Evolutionary conservation across 2,113 vertebrate species (phyloP), one percentile per base, ranked within the genome.

Genomic region (Ailuropoda melanoleuca): DNA sequence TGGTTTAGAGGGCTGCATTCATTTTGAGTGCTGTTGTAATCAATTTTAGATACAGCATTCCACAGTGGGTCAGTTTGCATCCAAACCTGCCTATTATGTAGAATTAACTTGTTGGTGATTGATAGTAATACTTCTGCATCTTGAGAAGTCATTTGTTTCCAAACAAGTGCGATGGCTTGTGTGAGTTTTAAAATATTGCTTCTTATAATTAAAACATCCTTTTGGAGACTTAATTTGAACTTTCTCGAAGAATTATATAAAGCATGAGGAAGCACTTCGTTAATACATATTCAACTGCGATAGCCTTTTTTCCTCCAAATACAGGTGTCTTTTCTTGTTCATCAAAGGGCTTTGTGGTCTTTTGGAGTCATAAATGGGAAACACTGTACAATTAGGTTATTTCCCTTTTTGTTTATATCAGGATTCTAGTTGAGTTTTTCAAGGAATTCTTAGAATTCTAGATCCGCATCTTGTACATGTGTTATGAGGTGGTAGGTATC

Each of bases 71-170:
- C 98, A 98, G 98, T 98, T 98, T 98, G 98, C 98, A 98, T 99
- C 98, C 68, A 98, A 98, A 99, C 98, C 98, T 98, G 98, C 98
- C 98, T 99, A 99, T 99, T 99, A 99, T 98, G 98, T 98, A 97
- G 98, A 98, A 99, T 99, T 99, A 99, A 99, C 99, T 98, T 98
- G 97, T 98, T 98, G 90, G 98, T 99, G 99, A 99, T 99, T 98
- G 99, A 99, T 99, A 98, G 98, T 93, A 98, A 98, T 97, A 98
- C 97, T 98, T 96, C 93, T 98, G 43, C 62, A 78, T 98, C 98
- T 98, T 98, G 98, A 99, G 97, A 98, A 98, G 98, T 98, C 98
- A 99, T 99, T 99, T 99, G 98, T 99, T 99, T 99, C 96, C 74
- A 98, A 98, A 98, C 96, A 98, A 99, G 98, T 98, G 97, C 98